Evolutionary conservation across 2,797 vertebrate genomes (phyloP).

Genomic region (Sylvilagus floridanus): DNA sequence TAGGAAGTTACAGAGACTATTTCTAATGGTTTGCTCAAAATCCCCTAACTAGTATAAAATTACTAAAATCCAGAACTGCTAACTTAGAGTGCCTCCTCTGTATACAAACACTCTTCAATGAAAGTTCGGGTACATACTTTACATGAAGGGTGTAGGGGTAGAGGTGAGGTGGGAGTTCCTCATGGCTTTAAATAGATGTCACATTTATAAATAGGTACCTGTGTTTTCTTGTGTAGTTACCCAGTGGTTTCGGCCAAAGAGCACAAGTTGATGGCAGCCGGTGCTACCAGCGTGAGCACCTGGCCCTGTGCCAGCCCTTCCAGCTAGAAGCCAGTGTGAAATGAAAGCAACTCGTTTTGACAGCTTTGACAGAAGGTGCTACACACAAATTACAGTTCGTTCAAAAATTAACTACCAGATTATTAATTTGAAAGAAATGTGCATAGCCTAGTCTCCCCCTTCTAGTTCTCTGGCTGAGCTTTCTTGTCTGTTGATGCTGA

Average conservation of each 20-base stretch:
- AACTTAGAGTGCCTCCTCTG: background rate
- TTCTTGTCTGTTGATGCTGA: conserved; percentile 81
- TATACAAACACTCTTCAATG: too few species aligned
- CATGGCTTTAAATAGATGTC: conserved; percentile 37
- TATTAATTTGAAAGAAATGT: conserved; percentile 88
- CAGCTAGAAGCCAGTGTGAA: conserved; percentile 60
- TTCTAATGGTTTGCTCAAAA: background rate
- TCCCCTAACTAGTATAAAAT: background rate
- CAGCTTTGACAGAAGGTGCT: conserved; percentile 87
- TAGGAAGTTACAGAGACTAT: background rate
- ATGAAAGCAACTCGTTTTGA: conserved; percentile 80
- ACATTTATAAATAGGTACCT: conserved; percentile 63
- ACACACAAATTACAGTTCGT: conserved; percentile 87
- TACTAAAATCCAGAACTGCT: background rate
- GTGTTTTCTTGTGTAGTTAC: conserved; percentile 68
- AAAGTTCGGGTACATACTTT: background rate
- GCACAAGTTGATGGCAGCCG: conserved; percentile 48
- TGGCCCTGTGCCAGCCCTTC: conserved; percentile 75
- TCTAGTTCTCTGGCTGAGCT: conserved; percentile 83
- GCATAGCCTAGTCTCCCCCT: conserved; percentile 76
- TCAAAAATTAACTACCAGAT: conserved; percentile 88
- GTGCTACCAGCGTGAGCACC: conserved; percentile 77
- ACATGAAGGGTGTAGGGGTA: background rate
- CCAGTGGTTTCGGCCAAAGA: conserved; percentile 44
- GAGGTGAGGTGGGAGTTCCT: background rate